Conservation (phyloP, 2,113 vertebrate species). For the Aphyosemion australe region DNA sequence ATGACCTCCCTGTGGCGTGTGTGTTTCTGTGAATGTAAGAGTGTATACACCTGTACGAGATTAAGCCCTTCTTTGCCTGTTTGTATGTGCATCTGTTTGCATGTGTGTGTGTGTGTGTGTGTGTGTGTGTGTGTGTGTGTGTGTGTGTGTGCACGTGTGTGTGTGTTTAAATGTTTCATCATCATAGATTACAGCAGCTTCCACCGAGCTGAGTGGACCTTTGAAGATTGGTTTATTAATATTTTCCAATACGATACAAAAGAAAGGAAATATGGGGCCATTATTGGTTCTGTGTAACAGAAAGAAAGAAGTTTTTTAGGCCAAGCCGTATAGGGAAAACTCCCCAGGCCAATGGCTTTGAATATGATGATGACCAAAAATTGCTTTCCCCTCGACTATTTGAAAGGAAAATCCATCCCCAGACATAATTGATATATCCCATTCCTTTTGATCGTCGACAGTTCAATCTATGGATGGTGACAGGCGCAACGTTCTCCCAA, state of each 20-base stretch:
- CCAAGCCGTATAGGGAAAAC: constrained; percentile 36
- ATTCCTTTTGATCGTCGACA: constrained; percentile 40
- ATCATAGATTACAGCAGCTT: constrained; percentile 52
- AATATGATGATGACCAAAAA: constrained; percentile 40
- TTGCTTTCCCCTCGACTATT: constrained; percentile 7
- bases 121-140: constrained; percentile 16
- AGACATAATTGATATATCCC: constrained; percentile 29
- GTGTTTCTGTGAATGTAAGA: constrained; percentile 28
- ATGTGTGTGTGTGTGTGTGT: not conserved
- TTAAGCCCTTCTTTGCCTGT: constrained; percentile 38
- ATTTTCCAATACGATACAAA: constrained; percentile 50
- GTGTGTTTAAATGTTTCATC: constrained; percentile 53
- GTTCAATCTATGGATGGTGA: constrained; percentile 33
- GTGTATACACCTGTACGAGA: constrained; percentile 62
- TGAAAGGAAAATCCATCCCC: constrained; percentile 36
- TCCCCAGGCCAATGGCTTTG: constrained; percentile 8
- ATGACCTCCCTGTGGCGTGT: constrained; percentile 51
- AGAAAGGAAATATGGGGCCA: constrained; percentile 36
- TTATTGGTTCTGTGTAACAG: constrained; percentile 20
- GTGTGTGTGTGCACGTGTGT: not conserved
- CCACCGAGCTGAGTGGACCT: constrained; percentile 31
- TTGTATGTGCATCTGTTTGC: constrained; percentile 14
- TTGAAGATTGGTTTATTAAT: constrained; percentile 60
- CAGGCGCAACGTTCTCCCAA: constrained; percentile 16
- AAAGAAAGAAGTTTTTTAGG: constrained; percentile 3